These are phyloP conservation scores for Esox lucius DNA, from an alignment of 2,797 vertebrate genomes.

Conservation along the genomic window DNA sequence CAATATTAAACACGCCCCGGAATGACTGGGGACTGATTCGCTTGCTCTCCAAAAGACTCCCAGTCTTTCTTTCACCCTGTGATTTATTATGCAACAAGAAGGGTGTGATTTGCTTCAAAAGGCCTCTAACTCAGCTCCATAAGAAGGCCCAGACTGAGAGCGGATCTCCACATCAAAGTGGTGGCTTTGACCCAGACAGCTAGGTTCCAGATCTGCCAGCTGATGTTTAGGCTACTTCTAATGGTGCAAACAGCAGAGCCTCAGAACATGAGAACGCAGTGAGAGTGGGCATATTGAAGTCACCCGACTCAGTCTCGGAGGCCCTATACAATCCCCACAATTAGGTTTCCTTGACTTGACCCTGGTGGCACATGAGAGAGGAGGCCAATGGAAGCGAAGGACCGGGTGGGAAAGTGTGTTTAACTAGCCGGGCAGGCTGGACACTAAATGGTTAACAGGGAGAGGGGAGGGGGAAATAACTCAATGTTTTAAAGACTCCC, in stretches of 20 bases:
- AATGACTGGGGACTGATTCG: slow-evolving; percentile 35
- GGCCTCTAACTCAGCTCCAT: not conserved
- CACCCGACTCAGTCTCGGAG: not conserved
- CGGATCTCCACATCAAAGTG: not conserved
- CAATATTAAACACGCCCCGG: slow-evolving; percentile 23
- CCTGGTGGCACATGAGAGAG: not conserved
- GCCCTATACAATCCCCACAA: not conserved
- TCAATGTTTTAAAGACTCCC: slow-evolving; percentile 7
- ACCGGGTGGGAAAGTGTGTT: not conserved
- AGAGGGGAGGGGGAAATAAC: not conserved
- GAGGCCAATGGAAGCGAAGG: not conserved
- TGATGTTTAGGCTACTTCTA: slow-evolving; percentile 3
- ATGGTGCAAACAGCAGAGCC: not conserved
- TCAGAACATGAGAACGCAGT: not conserved
- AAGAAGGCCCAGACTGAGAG: not conserved
- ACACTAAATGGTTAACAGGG: slow-evolving; percentile 6
- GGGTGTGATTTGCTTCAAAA: slow-evolving; percentile 1
- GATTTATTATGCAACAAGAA: slow-evolving; percentile 46
- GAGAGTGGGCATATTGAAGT: slow-evolving; percentile 8
- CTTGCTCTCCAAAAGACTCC: slow-evolving; percentile 19
- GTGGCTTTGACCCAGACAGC: not conserved
- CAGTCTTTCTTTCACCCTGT: slow-evolving; percentile 27
- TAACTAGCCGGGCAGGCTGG: not conserved
- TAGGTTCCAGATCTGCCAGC: not conserved
- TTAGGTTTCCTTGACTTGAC: slow-evolving; percentile 10